Evolutionary conservation across 1,140 invertebrate genomes (phyloP).

Genomic region (Rhagoletis pomonella): DNA sequence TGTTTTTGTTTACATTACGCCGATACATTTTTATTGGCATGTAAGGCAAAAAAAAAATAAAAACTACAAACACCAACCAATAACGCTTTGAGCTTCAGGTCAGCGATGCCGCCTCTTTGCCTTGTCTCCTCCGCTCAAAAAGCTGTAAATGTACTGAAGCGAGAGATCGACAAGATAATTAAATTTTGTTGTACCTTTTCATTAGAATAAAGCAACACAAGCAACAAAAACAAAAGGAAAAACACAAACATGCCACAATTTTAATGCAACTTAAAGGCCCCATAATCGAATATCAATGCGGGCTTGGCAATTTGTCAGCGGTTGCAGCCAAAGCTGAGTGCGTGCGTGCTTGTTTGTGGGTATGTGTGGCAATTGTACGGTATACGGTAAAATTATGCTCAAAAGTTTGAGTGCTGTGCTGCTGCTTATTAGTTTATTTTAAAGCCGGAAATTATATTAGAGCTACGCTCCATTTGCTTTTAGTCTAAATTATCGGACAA

Average conservation of each 20-base stretch:
- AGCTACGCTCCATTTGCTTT: conserved; percentile 38
- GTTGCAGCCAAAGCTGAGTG: background rate
- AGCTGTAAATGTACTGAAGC: conserved; percentile 23
- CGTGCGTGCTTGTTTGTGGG: background rate
- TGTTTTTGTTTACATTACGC: conserved; percentile 26
- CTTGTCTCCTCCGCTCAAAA: background rate
- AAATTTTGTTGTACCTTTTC: conserved; percentile 42
- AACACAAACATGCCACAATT: conserved; percentile 44
- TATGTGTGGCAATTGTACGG: no score
- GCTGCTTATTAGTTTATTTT: conserved; percentile 12
- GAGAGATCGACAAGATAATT: conserved; percentile 40
- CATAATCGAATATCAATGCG: conserved; percentile 38
- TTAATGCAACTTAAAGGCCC: conserved; percentile 42
- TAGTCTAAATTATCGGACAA: conserved; percentile 28
- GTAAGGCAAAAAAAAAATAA: background rate
- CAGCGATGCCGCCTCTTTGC: background rate
- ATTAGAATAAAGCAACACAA: conserved; percentile 25
- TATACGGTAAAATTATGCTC: background rate
- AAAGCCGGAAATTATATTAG: conserved; percentile 39
- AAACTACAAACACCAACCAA: conserved; percentile 16
- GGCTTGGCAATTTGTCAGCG: background rate
- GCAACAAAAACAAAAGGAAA: background rate
- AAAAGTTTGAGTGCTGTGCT: background rate
- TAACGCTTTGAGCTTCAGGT: conserved; percentile 27
- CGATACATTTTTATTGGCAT: conserved; percentile 19